phyloP scores from a whole-genome alignment of 1,140 invertebrate species.

The Atopsyche davidsoni region DNA sequence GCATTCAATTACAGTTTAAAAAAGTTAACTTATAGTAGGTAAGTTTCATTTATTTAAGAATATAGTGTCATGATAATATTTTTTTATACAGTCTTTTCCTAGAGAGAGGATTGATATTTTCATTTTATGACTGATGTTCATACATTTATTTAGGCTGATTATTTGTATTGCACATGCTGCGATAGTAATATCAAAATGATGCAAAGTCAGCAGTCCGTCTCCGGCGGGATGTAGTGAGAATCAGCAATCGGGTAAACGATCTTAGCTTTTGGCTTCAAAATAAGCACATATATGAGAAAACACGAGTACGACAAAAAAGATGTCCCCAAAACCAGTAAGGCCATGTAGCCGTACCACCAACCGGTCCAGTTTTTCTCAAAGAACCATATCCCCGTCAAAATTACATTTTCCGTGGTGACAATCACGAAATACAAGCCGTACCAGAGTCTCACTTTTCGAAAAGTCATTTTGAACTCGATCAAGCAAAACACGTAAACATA shows the following conservation, averaged over 20 bases:
- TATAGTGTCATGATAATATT: too few species aligned
- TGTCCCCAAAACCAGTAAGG: slow-evolving; percentile 47
- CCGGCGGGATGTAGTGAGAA: too few species aligned
- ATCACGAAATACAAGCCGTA: slow-evolving; percentile 58
- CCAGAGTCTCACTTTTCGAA: slow-evolving; percentile 61
- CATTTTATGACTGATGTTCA: too few species aligned
- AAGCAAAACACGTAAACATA: slow-evolving; percentile 66
- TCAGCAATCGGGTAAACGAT: slow-evolving; percentile 38
- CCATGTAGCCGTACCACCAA: slow-evolving; percentile 55
- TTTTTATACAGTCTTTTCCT: too few species aligned
- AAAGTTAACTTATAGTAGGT: too few species aligned
- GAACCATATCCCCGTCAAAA: slow-evolving; percentile 60
- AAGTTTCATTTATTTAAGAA: too few species aligned
- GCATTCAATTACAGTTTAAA: too few species aligned
- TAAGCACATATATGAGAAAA: slow-evolving; percentile 49
- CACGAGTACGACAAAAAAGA: slow-evolving; percentile 46
- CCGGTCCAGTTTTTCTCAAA: slow-evolving; percentile 49
- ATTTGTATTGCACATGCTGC: too few species aligned
- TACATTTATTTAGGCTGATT: too few species aligned
- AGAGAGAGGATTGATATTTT: too few species aligned
- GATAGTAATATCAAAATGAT: too few species aligned
- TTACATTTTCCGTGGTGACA: slow-evolving; percentile 57
- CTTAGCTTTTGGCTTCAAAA: slow-evolving; percentile 50
- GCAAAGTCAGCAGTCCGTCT: too few species aligned
- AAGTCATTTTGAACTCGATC: slow-evolving; percentile 69